Base-by-base conservation (phyloP, 2,797 vertebrate genomes). In the Remorina albescens region DNA sequence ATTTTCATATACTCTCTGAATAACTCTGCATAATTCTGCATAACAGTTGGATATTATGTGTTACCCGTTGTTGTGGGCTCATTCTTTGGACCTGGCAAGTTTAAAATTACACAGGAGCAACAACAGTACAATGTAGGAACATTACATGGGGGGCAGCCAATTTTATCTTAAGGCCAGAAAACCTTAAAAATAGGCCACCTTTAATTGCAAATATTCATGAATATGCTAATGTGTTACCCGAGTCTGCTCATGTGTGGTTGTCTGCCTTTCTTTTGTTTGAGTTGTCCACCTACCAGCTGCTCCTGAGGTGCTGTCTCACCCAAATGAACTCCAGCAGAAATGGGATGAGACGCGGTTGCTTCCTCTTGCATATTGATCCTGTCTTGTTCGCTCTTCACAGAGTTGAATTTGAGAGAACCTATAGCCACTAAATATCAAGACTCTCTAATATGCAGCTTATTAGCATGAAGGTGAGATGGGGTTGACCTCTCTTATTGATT, bases 401-500 rank as follows among this genome's bases (percentile, higher is more conserved):
- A 66, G 60, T 39, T 79, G 32, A 66, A 9, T 69, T 63, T 59
- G 58, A 63, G 44, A 30, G 30, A 56, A 72, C 42, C 53, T 53
- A 39, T 28, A 44, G 58, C 61, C 42, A 37, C 32, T 67, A 67
- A 86, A 85, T 71, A 78, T 80, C 53, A 67, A 53, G 46, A 73
- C 41, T 63, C 23, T 70, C 30, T 54, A 69, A 61, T 57, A 55
- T 71, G 8, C 19, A 30, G 71, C 26, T 76, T 74, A 84, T 86
- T 84, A 81, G 46, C 15, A 13, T 34, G 41, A 37, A 23, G 30
- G 25, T 11, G 28, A 44, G 10, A 34, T 8, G 60, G 12, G 42
- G 18, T 62, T 64, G 72, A 83, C 79, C 82, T 89, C 85, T 85
- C 42, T 72, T 80, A 88, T 87, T 50, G 41, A 88, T 88, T 51